phyloP scores from a whole-genome alignment of 2,888 invertebrate species.

The Leptinotarsa tumamoca region DNA sequence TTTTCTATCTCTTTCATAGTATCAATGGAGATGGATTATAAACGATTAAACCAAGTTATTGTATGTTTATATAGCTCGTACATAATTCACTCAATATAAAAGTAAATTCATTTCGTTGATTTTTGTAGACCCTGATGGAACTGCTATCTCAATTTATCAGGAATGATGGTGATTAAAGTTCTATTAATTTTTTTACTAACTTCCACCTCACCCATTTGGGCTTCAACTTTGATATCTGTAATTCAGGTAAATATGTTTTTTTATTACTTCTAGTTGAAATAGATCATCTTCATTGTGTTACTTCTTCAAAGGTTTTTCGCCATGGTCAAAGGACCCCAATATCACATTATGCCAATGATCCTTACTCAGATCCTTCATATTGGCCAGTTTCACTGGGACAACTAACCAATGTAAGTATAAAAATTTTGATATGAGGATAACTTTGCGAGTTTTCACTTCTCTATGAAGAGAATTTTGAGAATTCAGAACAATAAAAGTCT shows the following conservation, averaged over 20 bases:
- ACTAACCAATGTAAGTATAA: slow-evolving; percentile 42
- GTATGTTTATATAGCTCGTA: no score
- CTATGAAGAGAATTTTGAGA: no score
- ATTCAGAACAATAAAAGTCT: no score
- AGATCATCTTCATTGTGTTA: neutral
- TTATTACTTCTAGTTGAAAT: neutral
- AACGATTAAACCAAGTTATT: no score
- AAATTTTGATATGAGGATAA: neutral
- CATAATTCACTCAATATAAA: no score
- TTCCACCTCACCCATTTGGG: neutral
- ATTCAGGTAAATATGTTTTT: neutral
- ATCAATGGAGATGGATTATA: no score
- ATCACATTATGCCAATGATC: slow-evolving; percentile 34
- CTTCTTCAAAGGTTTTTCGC: slow-evolving; percentile 40
- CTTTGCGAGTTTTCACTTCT: neutral
- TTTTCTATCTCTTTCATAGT: no score
- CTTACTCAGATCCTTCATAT: slow-evolving; percentile 30
- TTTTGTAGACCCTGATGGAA: neutral
- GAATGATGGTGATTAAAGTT: neutral
- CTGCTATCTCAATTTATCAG: neutral
- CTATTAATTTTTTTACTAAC: neutral
- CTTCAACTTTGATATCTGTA: neutral
- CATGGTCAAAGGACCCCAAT: slow-evolving; percentile 44
- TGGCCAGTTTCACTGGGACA: slow-evolving; percentile 39
- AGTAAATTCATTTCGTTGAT: no score